phyloP scores from a whole-genome alignment of 2,113 vertebrate genomes.

The Bufo gargarizans region DNA sequence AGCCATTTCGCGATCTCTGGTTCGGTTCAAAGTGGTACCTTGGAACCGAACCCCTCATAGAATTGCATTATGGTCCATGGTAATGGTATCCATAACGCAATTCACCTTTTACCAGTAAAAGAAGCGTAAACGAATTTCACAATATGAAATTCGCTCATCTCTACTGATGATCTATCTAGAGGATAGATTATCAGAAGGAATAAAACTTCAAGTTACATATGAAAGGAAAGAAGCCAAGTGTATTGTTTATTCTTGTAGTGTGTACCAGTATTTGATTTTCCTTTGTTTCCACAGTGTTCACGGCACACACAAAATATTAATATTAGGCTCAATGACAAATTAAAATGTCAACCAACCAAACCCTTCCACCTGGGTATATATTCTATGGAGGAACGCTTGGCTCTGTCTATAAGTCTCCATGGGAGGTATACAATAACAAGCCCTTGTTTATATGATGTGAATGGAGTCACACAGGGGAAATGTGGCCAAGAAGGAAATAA shows the following conservation, averaged over 20 bases:
- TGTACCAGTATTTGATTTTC: background rate
- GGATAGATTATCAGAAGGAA: background rate
- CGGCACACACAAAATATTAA: background rate
- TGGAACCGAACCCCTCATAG: too few species aligned
- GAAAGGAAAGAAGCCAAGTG: background rate
- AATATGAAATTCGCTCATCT: too few species aligned
- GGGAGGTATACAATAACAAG: background rate
- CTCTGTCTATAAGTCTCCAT: background rate
- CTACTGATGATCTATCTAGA: too few species aligned
- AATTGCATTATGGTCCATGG: too few species aligned
- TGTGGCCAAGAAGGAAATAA: background rate
- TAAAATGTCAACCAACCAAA: background rate
- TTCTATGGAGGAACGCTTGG: background rate
- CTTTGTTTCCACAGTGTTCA: background rate
- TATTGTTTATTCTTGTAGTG: background rate
- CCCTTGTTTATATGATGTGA: slow-evolving; percentile 5
- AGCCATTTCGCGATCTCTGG: too few species aligned
- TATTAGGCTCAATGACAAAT: background rate
- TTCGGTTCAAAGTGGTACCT: too few species aligned
- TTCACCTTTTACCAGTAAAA: too few species aligned
- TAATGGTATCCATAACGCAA: too few species aligned
- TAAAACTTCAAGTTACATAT: background rate
- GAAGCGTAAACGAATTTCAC: too few species aligned
- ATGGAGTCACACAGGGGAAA: background rate
- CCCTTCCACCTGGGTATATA: background rate